phyloP scores from a whole-genome alignment of 2,797 vertebrate genomes.

The Notolabrus celidotus region DNA sequence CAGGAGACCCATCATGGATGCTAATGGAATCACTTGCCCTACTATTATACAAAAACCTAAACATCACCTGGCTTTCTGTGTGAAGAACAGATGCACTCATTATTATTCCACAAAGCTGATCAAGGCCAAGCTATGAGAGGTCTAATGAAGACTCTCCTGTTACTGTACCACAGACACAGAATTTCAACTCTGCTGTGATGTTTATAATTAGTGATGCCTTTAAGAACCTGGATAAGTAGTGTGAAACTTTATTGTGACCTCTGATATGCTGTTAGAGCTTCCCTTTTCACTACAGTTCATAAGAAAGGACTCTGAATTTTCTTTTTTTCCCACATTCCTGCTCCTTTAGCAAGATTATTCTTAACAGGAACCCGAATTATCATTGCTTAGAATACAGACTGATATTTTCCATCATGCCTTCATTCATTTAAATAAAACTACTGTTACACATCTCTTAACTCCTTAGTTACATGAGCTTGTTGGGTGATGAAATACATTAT shows the following conservation, averaged over 20 bases:
- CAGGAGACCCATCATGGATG: constrained; percentile 77
- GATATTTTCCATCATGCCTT: too few relatives aligned
- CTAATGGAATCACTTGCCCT: constrained; percentile 85
- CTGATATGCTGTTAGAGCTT: constrained; percentile 28
- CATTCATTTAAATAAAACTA: too few relatives aligned
- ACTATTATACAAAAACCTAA: constrained; percentile 82
- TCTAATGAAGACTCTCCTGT: constrained; percentile 49
- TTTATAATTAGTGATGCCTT: constrained; percentile 31
- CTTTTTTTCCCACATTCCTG: constrained; percentile 33
- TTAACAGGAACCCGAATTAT: too few relatives aligned
- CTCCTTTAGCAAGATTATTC: background rate
- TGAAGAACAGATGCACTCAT: constrained; percentile 80
- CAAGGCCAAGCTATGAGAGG: constrained; percentile 61
- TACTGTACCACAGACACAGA: constrained; percentile 44
- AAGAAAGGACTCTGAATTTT: constrained; percentile 17
- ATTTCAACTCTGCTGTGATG: constrained; percentile 36
- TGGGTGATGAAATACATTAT: too few relatives aligned
- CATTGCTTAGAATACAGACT: too few relatives aligned
- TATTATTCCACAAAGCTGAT: constrained; percentile 77
- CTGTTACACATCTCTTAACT: too few relatives aligned
- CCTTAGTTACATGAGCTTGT: too few relatives aligned
- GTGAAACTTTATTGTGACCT: constrained; percentile 41
- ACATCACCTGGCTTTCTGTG: constrained; percentile 79
- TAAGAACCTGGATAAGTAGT: constrained; percentile 32
- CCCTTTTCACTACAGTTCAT: constrained; percentile 15